Percentiles rank a stretch among this genome's conserved stretches.
phyloP scores from a whole-genome alignment of 35 echinoderm and acorn worm species.

The Strongylocentrotus purpuratus region DNA sequence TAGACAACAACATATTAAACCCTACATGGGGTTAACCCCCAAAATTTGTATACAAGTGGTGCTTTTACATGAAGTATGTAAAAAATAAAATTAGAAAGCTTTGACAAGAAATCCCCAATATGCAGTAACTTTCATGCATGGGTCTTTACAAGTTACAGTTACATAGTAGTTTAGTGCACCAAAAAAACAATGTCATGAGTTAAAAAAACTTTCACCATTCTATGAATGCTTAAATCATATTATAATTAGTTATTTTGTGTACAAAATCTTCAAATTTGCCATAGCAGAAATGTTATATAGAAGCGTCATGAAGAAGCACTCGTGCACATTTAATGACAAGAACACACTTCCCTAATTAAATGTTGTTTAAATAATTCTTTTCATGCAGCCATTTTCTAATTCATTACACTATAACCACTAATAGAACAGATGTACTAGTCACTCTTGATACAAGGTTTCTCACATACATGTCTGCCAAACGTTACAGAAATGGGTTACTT shows the following conservation, averaged over 20 bases:
- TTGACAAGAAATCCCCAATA: background rate
- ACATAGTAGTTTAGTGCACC: background rate
- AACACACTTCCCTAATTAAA: background rate
- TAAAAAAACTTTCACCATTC: background rate
- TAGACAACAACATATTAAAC: background rate
- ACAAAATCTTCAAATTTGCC: background rate
- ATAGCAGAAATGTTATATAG: background rate
- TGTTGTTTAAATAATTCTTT: background rate
- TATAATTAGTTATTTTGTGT: background rate
- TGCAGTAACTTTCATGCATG: background rate
- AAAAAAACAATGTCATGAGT: background rate
- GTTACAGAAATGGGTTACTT: background rate
- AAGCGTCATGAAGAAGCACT: slow-evolving; percentile 1
- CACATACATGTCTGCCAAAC: background rate
- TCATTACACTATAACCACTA: background rate
- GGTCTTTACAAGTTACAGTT: background rate
- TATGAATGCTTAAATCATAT: background rate
- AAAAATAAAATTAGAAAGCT: background rate
- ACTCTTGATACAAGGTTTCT: background rate
- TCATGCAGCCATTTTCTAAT: background rate
- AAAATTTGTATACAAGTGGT: background rate
- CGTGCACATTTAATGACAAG: background rate
- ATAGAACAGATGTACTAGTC: background rate
- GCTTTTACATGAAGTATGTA: background rate
- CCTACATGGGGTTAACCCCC: background rate